Evolutionary conservation across 2,797 vertebrate genomes (phyloP).

Genomic region (Amblyraja radiata): DNA sequence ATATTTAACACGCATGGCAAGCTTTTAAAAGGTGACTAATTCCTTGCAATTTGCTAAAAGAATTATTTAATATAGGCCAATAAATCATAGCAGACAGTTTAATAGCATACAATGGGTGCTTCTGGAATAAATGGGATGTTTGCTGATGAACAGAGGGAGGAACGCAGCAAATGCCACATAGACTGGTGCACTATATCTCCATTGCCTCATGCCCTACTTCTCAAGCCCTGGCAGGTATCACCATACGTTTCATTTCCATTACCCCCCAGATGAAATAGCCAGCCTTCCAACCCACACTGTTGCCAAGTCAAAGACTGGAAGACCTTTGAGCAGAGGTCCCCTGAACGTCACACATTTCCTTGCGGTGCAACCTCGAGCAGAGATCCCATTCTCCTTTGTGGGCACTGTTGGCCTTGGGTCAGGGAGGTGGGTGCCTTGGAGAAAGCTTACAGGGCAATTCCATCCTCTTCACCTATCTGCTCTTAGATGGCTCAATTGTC

Average conservation of each 20-base stretch:
- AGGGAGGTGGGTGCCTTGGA: not conserved
- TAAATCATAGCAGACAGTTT: not conserved
- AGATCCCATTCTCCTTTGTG: too few species aligned
- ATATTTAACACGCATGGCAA: constrained; percentile 7
- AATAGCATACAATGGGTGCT: not conserved
- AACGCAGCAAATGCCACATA: not conserved
- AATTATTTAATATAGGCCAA: constrained; percentile 15
- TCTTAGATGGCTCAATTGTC: not conserved
- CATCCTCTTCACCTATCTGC: not conserved
- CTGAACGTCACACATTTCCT: not conserved
- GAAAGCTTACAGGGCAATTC: not conserved
- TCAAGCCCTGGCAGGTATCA: not conserved
- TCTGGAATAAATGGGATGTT: not conserved
- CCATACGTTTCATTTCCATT: not conserved
- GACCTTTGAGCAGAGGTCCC: not conserved
- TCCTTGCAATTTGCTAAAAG: constrained; percentile 4
- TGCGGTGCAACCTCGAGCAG: too few species aligned
- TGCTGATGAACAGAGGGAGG: not conserved
- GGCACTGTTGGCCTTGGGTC: not conserved
- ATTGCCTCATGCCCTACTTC: too few species aligned
- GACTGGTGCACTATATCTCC: not conserved
- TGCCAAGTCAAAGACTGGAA: not conserved
- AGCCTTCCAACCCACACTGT: not conserved
- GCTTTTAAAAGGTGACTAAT: not conserved
- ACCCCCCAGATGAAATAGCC: not conserved